These are phyloP conservation scores for Passer montanus DNA, from an alignment of 2,113 vertebrate species.

Conservation along the genomic window DNA sequence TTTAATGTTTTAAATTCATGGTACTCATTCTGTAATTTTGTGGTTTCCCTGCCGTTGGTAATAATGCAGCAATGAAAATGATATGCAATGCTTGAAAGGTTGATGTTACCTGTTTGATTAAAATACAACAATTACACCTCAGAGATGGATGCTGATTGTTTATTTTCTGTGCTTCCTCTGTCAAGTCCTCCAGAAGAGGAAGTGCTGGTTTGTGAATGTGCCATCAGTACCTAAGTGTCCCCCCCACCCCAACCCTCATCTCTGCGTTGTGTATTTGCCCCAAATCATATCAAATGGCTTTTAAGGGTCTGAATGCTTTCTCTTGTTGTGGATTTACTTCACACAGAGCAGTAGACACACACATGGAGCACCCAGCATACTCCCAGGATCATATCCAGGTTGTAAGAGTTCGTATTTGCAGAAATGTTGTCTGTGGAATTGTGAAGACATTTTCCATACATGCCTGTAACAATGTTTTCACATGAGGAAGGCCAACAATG, in stretches of 20 bases:
- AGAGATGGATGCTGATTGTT: not conserved
- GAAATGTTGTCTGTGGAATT: not conserved
- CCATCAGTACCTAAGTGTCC: not conserved
- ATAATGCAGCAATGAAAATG: slow-evolving; percentile 10
- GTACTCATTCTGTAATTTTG: not conserved
- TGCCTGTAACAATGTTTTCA: not conserved
- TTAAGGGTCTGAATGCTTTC: not conserved
- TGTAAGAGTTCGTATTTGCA: not conserved
- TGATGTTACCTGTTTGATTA: not conserved
- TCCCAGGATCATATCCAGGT: not conserved
- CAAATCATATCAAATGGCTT: not conserved
- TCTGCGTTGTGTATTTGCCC: not conserved
- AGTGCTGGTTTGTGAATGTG: not conserved
- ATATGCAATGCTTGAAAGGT: not conserved
- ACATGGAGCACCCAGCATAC: not conserved
- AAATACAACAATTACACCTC: not conserved
- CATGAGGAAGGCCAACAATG: not conserved
- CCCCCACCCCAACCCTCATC: not conserved
- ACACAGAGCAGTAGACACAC: not conserved
- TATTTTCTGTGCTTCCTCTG: not conserved
- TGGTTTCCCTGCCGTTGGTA: not conserved
- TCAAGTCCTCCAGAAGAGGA: not conserved
- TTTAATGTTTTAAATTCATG: not conserved
- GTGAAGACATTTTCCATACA: not conserved
- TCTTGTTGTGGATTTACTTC: accelerated